Percentiles rank a stretch among this genome's conserved stretches.
Evolutionary conservation across 1,140 invertebrate species (phyloP).

Genomic region (Parapsyche elsis): DNA sequence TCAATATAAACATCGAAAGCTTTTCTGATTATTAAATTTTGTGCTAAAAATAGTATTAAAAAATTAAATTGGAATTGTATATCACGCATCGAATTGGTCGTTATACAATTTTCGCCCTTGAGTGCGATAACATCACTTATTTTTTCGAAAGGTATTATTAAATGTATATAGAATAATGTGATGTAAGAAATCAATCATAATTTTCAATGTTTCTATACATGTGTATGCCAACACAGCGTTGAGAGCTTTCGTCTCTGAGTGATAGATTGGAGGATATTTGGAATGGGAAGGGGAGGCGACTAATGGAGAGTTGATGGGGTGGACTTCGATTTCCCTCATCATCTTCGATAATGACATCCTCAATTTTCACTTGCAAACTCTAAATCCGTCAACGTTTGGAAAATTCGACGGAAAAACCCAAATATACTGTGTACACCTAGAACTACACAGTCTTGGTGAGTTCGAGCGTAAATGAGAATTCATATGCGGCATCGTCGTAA

Average conservation of each 20-base stretch:
- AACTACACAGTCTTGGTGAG: no score
- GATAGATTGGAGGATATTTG: neutral
- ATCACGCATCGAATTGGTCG: no score
- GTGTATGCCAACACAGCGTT: neutral
- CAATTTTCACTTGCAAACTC: conserved; percentile 26
- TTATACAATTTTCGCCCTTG: no score
- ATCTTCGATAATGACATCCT: conserved; percentile 10
- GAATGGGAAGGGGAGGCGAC: neutral
- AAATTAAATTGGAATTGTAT: no score
- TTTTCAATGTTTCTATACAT: neutral
- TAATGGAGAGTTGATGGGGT: conserved; percentile 31
- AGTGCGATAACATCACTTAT: no score
- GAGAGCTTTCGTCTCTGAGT: neutral
- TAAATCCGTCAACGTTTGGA: conserved; percentile 22
- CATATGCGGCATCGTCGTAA: neutral
- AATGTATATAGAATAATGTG: neutral
- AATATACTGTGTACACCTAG: no score
- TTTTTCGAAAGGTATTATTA: no score
- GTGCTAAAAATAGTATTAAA: no score
- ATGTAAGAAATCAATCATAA: conserved; percentile 8
- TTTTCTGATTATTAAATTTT: no score
- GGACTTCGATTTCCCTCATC: conserved; percentile 16
- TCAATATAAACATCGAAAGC: no score
- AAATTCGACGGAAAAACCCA: neutral
- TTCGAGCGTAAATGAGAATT: conserved; percentile 18